phyloP scores from a whole-genome alignment of 2,888 invertebrate genomes.

The Vanessa cardui region DNA sequence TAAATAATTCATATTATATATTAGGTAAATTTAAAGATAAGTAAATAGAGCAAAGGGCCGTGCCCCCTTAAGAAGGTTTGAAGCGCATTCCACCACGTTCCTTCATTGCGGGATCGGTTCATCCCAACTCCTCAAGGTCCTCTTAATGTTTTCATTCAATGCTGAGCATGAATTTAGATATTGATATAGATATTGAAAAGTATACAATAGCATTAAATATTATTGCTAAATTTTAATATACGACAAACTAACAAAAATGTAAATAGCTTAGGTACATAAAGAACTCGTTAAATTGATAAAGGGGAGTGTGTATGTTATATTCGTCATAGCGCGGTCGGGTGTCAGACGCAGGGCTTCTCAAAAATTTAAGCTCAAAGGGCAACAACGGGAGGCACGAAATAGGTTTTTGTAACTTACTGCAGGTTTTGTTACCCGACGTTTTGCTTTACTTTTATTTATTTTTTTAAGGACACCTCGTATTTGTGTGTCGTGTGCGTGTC shows the following conservation, averaged over 20 bases:
- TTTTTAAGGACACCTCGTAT: not conserved
- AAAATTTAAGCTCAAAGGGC: constrained; percentile 57
- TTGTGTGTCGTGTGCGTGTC: not conserved
- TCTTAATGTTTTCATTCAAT: no score
- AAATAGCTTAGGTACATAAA: not conserved
- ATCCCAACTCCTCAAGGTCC: no score
- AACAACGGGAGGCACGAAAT: constrained; percentile 49
- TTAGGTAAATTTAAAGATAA: no score
- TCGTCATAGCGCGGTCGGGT: constrained; percentile 43
- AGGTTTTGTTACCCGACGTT: constrained; percentile 34
- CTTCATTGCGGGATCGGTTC: no score
- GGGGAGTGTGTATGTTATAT: constrained; percentile 34
- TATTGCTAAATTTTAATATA: not conserved
- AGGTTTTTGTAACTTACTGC: constrained; percentile 47
- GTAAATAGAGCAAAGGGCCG: no score
- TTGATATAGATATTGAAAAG: no score
- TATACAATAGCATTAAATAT: no score
- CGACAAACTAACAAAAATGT: not conserved
- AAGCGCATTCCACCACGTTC: no score
- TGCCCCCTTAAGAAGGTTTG: no score
- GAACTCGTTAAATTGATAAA: constrained; percentile 5
- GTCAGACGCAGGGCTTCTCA: constrained; percentile 55
- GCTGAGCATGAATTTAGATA: no score
- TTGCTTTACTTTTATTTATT: constrained; percentile 18
- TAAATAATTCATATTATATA: no score